phyloP scores from a whole-genome alignment of 2,888 invertebrate species.

The Antitype chi region DNA sequence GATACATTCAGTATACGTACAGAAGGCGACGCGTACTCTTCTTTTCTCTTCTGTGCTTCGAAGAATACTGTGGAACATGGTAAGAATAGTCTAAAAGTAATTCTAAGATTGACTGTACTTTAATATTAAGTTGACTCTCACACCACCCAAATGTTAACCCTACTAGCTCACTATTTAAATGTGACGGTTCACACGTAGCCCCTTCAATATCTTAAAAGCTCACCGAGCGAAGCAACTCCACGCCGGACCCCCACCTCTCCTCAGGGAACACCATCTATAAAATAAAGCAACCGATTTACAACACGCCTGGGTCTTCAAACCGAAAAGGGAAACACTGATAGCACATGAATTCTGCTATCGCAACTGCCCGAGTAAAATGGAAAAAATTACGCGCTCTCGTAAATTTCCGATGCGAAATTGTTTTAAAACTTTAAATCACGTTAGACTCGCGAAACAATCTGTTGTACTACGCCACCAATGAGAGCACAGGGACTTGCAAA shows the following conservation, averaged over 20 bases:
- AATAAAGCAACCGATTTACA: slow-evolving; percentile 90
- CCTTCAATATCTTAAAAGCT: slow-evolving; percentile 87
- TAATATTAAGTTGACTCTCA: slow-evolving; percentile 48
- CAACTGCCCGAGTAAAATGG: slow-evolving; percentile 73
- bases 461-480: slow-evolving; percentile 86
- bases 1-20: slow-evolving; percentile 99
- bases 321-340: slow-evolving; percentile 86
- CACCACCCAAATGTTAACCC: slow-evolving; percentile 59
- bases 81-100: slow-evolving; percentile 45
- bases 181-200: slow-evolving; percentile 77
- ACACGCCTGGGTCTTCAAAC: slow-evolving; percentile 85
- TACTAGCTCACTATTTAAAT: slow-evolving; percentile 74
- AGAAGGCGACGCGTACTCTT: slow-evolving; percentile 95
- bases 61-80: slow-evolving; percentile 70
- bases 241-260: slow-evolving; percentile 76
- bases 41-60: slow-evolving; percentile 75
- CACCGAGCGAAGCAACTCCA: slow-evolving; percentile 78
- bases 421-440: slow-evolving; percentile 60
- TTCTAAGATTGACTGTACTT: slow-evolving; percentile 36
- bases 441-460: slow-evolving; percentile 76
- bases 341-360: slow-evolving; percentile 81
- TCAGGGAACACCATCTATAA: slow-evolving; percentile 87
- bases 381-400: slow-evolving; percentile 76
- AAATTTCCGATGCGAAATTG: slow-evolving; percentile 78
- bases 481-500: slow-evolving; percentile 74